Evolutionary conservation across 2,113 vertebrate species (phyloP).

Genomic region (Urocynchramus pylzowi): DNA sequence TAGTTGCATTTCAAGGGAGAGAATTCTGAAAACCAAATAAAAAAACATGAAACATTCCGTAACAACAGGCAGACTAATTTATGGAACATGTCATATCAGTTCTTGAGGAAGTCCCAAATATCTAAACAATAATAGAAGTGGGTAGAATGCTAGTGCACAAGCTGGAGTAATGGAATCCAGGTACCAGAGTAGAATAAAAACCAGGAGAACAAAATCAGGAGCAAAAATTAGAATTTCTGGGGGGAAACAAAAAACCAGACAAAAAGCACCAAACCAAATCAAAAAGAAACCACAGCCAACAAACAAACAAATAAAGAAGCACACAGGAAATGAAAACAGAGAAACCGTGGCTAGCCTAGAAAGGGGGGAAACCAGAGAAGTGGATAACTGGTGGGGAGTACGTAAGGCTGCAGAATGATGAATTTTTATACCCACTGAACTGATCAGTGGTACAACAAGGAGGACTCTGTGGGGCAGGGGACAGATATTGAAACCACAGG

Average conservation of each 20-base stretch:
- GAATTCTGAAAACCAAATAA: background rate
- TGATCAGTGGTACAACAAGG: background rate
- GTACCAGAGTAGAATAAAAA: background rate
- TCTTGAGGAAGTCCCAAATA: background rate
- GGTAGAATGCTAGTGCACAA: background rate
- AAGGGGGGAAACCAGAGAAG: background rate
- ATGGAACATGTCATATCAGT: background rate
- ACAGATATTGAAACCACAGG: background rate
- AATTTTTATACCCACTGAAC: background rate
- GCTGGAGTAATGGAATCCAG: background rate
- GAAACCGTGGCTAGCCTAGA: background rate
- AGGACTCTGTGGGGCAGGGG: background rate
- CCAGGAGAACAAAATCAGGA: background rate
- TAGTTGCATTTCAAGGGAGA: background rate
- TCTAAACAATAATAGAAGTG: background rate
- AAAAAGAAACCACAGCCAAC: background rate
- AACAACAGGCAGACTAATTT: background rate
- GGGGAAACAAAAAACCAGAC: fast-evolving
- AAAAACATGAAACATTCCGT: background rate
- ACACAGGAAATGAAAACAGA: background rate
- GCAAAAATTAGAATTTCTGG: background rate
- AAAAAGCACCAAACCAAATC: background rate
- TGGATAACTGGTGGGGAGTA: background rate
- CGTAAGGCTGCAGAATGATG: background rate
- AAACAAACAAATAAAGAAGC: background rate